Evolutionary conservation across 2,113 vertebrate species (phyloP).

Genomic region (Gavia stellata): DNA sequence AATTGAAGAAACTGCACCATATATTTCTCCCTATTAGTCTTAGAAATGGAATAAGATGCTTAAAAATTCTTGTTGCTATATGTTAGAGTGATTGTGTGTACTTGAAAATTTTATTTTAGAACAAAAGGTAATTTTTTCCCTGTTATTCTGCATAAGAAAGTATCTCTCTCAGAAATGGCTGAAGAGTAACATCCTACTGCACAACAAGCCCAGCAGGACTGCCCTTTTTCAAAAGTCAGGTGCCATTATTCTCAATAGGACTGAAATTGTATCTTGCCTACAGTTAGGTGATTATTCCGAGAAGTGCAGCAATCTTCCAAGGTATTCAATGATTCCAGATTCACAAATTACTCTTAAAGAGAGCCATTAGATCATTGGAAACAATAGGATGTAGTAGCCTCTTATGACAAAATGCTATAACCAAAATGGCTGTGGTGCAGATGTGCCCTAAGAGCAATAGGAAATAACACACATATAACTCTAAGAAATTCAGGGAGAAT

Average conservation of each 20-base stretch:
- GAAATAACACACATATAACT: background rate
- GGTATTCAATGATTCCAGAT: background rate
- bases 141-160: background rate
- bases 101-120: background rate
- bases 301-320: background rate
- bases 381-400: background rate
- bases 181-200: background rate
- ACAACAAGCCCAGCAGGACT: background rate
- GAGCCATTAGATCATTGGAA: background rate
- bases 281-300: background rate
- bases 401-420: background rate
- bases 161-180: background rate
- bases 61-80: background rate
- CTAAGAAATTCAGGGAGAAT: background rate
- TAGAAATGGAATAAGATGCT: background rate
- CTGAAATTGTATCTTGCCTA: background rate
- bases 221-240: background rate
- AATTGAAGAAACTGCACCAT: background rate
- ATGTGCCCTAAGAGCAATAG: background rate
- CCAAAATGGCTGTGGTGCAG: background rate
- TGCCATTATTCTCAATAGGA: background rate
- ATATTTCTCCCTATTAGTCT: background rate
- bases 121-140: background rate
- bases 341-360: background rate
- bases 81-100: background rate